Conservation (phyloP, 2,113 vertebrate genomes). For the Apteryx owenii region DNA sequence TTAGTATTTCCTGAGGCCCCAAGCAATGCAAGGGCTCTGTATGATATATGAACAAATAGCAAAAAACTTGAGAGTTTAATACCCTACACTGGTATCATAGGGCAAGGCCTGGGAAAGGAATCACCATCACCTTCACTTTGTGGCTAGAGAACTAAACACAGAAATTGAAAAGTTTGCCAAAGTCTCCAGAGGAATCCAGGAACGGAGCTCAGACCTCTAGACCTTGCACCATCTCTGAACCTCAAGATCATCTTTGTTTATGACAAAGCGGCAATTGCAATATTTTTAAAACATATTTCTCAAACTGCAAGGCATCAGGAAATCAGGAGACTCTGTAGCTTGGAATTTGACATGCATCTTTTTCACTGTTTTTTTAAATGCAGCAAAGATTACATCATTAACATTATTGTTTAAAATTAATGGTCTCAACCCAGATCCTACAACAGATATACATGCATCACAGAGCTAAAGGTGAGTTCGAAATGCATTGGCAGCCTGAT, state of each 20-base stretch:
- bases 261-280: background rate
- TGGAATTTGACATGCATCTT: background rate
- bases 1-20: background rate
- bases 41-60: background rate
- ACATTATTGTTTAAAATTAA: background rate
- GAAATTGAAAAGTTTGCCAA: background rate
- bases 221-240: background rate
- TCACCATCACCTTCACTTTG: background rate
- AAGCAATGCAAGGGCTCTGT: background rate
- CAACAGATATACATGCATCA: background rate
- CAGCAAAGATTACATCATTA: background rate
- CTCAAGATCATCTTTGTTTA: background rate
- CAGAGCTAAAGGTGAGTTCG: background rate
- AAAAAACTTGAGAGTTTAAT: background rate
- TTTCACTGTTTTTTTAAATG: background rate
- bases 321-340: background rate
- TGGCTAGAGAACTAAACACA: background rate
- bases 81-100: background rate
- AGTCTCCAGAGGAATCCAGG: background rate
- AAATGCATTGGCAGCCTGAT: background rate
- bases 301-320: background rate
- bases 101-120: background rate
- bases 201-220: background rate
- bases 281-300: background rate
- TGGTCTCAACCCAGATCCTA: background rate